These are phyloP conservation scores for Heliopora coerulea DNA, from an alignment of 92 coral and sea anemone species.

Conservation along the genomic window DNA sequence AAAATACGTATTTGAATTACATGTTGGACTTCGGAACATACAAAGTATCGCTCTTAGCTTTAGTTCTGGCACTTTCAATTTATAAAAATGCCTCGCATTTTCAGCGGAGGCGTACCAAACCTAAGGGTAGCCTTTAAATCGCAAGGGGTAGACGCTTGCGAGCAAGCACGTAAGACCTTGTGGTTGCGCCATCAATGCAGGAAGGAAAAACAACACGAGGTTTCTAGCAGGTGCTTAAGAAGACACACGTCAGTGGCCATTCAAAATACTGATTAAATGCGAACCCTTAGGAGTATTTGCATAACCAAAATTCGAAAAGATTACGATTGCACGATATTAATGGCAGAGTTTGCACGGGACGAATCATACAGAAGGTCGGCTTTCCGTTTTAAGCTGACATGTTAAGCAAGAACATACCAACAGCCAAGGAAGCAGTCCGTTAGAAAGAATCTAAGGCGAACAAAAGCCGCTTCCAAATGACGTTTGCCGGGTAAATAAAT, in stretches of 20 bases:
- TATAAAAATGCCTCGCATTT: no score
- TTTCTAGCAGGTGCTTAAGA: slow-evolving; percentile 23
- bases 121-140: no score
- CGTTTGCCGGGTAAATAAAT: background rate
- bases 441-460: background rate
- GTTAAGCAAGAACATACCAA: background rate
- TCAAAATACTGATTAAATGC: slow-evolving; percentile 23
- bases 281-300: slow-evolving; percentile 4
- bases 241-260: slow-evolving; percentile 28
- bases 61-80: no score
- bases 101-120: no score
- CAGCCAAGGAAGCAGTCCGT: background rate
- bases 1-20: no score
- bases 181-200: background rate
- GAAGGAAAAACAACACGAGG: slow-evolving; percentile 12
- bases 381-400: background rate
- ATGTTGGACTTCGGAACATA: no score
- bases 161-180: background rate
- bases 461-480: background rate
- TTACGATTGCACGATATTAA: background rate
- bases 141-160: no score
- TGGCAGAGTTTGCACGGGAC: background rate
- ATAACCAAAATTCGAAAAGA: slow-evolving; percentile 13
- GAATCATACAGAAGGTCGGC: background rate
- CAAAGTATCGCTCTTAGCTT: no score